These are phyloP conservation scores for Megaceryle maxima DNA, from an alignment of 2,113 vertebrate species.

Conservation along the genomic window DNA sequence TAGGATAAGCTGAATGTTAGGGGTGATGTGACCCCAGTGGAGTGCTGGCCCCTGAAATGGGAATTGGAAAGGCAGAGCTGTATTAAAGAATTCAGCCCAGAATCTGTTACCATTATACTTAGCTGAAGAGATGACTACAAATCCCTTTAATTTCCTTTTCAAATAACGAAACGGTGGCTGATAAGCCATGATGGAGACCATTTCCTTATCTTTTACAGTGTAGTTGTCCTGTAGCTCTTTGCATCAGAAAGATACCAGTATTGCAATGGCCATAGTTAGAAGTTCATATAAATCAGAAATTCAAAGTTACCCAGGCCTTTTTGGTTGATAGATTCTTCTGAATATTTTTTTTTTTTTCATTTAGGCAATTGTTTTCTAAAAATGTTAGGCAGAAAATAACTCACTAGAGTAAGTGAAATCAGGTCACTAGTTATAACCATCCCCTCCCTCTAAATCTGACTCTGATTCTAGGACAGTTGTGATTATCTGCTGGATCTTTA, in stretches of 20 bases:
- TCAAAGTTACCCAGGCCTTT: background rate
- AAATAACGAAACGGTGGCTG: background rate
- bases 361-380: background rate
- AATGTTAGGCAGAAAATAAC: background rate
- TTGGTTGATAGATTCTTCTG: background rate
- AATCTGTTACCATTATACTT: background rate
- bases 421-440: background rate
- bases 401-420: background rate
- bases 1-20: background rate
- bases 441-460: background rate
- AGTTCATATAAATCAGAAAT: background rate
- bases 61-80: background rate
- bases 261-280: background rate
- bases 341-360: background rate
- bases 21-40: background rate
- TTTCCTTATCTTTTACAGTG: background rate
- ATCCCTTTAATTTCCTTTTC: background rate
- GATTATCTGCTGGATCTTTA: background rate
- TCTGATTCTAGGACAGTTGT: background rate
- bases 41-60: background rate
- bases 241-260: background rate
- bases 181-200: background rate
- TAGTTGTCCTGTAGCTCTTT: background rate
- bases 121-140: background rate
- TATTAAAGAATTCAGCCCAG: background rate